Percentiles rank a stretch among this genome's conserved stretches.
These are phyloP conservation scores for Cercopithecus mona DNA, from an alignment of 2,113 vertebrate genomes.

Conservation along the genomic window DNA sequence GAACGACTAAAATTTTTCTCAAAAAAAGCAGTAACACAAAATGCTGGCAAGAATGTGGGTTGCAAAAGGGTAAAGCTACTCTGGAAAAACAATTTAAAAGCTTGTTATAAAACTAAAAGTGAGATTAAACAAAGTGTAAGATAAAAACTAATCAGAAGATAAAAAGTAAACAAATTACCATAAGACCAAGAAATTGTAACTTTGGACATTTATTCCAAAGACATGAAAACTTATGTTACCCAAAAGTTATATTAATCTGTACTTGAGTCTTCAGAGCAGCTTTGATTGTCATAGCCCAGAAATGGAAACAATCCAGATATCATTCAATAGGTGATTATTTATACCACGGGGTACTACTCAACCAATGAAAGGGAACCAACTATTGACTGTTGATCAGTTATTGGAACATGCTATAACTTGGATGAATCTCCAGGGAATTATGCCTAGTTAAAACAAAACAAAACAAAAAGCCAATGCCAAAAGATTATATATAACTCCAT, in stretches of 20 bases:
- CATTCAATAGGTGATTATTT: not conserved
- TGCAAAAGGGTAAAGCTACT: not conserved
- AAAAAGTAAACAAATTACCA: not conserved
- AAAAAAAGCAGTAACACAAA: not conserved
- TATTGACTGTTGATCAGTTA: too few species aligned
- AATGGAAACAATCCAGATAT: not conserved
- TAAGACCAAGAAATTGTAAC: not conserved
- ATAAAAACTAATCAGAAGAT: too few species aligned
- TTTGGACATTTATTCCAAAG: not conserved
- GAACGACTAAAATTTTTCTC: not conserved
- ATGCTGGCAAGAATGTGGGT: not conserved
- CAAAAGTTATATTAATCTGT: not conserved
- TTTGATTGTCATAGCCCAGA: not conserved
- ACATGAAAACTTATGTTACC: not conserved
- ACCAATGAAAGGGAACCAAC: not conserved
- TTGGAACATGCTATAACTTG: not conserved
- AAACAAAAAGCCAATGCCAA: not conserved
- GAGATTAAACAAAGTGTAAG: too few species aligned
- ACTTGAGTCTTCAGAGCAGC: not conserved
- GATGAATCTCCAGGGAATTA: not conserved
- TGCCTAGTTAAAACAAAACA: not conserved
- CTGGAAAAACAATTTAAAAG: not conserved
- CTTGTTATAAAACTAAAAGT: slow-evolving; percentile 1
- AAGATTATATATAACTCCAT: not conserved
- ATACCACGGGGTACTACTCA: not conserved